Evolutionary conservation across 2,888 invertebrate species (phyloP).

Genomic region (Lepeophtheirus nordmannii): DNA sequence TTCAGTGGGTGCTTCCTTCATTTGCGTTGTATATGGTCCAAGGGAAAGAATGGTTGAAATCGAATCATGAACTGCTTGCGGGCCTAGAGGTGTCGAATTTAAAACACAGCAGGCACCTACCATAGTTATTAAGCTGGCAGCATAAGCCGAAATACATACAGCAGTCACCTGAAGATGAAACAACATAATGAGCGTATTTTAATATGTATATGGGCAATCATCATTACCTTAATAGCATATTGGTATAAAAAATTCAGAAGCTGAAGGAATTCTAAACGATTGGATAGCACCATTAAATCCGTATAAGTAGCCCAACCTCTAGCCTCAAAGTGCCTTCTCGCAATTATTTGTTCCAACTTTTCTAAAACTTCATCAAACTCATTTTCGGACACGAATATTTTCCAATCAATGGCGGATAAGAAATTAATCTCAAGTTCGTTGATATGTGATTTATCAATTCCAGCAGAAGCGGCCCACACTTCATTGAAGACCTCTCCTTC

Average conservation of each 20-base stretch:
- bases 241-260: slow-evolving; percentile 37
- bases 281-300: slow-evolving; percentile 49
- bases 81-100: slow-evolving; percentile 30
- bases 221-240: slow-evolving; percentile 37
- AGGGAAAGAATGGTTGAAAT: neutral
- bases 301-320: slow-evolving; percentile 70
- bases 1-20: too few relatives aligned
- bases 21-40: too few relatives aligned
- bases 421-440: slow-evolving; percentile 74
- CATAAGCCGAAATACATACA: slow-evolving; percentile 46
- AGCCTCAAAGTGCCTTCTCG: slow-evolving; percentile 50
- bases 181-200: slow-evolving; percentile 28
- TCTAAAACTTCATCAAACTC: slow-evolving; percentile 56
- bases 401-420: slow-evolving; percentile 76
- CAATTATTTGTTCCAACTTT: slow-evolving; percentile 54
- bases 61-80: neutral
- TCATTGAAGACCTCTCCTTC: slow-evolving; percentile 76
- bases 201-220: slow-evolving; percentile 27
- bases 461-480: slow-evolving; percentile 80
- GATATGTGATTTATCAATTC: slow-evolving; percentile 52
- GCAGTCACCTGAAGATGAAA: slow-evolving; percentile 38
- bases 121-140: slow-evolving; percentile 45
- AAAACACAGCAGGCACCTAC: slow-evolving; percentile 43
- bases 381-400: slow-evolving; percentile 57
- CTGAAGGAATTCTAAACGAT: slow-evolving; percentile 32